Base-by-base conservation (phyloP, 2,888 invertebrate genomes). In the Drosophila barbarae region DNA sequence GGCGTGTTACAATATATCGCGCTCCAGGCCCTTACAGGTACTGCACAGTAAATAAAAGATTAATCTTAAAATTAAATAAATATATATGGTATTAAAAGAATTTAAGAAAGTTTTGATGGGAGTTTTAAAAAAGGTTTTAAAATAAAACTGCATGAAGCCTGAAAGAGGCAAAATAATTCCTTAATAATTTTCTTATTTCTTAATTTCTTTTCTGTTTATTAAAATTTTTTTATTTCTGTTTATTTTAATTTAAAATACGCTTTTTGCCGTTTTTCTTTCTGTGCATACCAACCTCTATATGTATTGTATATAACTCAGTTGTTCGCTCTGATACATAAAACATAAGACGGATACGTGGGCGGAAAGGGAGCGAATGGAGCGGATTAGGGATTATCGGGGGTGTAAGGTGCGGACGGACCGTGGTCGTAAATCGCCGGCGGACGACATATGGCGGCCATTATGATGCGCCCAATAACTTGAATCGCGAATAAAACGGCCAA, bases 301-400 rank as follows among this genome's bases (percentile, higher is more conserved):
- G 46, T 52, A 28, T n/a, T 54, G 38, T 53, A 67, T 44, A 68
- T 50, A 68, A 67, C 67, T 68, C 68, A 71, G 64, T 53, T 49
- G 60, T 39, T 67, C 55, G 72, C 80, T 73, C 65, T 78, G 73
- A 85, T 85, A 85, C 85, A 85, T 85, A 78, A 85, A 85, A 84
- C 85, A 84, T 84, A 84, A 84, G 85, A 72, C 30, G 15, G 26
- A 51, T 55, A 57, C 58, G 54, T 55, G 46, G 68, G 54, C 46
- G 68, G 52, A 65, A 36, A 39, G 57, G 65, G 53, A 39, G 41
- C 44, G 34, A 50, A n/a, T 47, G 60, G 26, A 21, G 38, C 46
- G 36, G 32, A 18, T 42, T n/a, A 42, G 39, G 41, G 54, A 46
- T 59, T 47, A 15, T 42, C 38, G 35, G 58, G 60, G 42, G 44